Conservation (phyloP, 2,888 invertebrate genomes). For the Melinaea marsaeus region DNA sequence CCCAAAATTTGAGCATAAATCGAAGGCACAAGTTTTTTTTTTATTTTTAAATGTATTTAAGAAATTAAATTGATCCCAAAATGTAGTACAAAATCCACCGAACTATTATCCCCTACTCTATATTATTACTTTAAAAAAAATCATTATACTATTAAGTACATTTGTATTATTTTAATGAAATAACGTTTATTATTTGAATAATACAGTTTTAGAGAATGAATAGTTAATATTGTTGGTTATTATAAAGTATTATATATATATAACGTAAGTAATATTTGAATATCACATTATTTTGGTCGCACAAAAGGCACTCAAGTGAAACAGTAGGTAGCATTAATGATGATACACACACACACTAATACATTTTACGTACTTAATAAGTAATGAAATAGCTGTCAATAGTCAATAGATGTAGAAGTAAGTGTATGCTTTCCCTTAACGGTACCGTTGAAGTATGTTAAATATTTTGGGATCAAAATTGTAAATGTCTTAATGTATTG, state of each 20-base stretch:
- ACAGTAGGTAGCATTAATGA: constrained; percentile 31
- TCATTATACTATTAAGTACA: constrained; percentile 10
- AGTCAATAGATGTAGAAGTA: constrained; percentile 52
- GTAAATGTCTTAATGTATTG: constrained; percentile 40
- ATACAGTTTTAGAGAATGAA: constrained; percentile 46
- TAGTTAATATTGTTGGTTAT: constrained; percentile 53
- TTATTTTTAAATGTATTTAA: background rate
- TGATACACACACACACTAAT: constrained; percentile 35
- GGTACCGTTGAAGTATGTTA: constrained; percentile 23
- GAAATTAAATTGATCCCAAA: constrained; percentile 60
- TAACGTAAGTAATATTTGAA: constrained; percentile 34
- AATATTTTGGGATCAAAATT: constrained; percentile 67
- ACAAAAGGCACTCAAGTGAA: constrained; percentile 39
- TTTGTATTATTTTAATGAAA: background rate
- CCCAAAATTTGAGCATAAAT: background rate
- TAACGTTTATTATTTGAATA: constrained; percentile 5
- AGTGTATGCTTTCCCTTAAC: constrained; percentile 40
- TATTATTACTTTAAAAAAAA: too few species aligned
- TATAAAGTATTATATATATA: constrained; percentile 36
- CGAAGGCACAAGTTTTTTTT: background rate
- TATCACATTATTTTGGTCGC: constrained; percentile 39
- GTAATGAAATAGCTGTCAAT: constrained; percentile 55
- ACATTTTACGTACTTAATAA: constrained; percentile 66
- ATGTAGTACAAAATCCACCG: constrained; percentile 55
- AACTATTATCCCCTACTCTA: constrained; percentile 12